Conservation (phyloP, 2,797 vertebrate species). For the Neosalanx taihuensis region DNA sequence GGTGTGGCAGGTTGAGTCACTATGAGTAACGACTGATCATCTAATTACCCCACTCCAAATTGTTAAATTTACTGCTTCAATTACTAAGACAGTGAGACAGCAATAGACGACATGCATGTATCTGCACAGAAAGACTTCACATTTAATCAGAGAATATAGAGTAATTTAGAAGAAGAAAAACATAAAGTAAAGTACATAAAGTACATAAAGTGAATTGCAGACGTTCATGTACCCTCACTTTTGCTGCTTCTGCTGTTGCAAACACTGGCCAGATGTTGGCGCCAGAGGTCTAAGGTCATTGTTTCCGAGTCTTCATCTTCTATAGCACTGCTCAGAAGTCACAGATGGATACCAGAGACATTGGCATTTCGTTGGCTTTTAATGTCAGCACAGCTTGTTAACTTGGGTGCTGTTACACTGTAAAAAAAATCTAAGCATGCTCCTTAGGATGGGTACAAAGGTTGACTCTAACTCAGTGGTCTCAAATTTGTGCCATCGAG, state of each 20-base stretch:
- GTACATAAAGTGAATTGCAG: neutral
- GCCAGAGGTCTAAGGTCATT: constrained; percentile 65
- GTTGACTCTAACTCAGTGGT: too few species aligned
- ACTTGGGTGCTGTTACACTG: too few species aligned
- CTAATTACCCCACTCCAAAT: neutral
- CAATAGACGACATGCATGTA: neutral
- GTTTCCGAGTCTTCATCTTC: neutral
- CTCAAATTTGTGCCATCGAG: too few species aligned
- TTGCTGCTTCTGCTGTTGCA: constrained; percentile 27
- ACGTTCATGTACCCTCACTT: neutral
- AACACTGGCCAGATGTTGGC: constrained; percentile 59
- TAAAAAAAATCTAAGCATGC: too few species aligned
- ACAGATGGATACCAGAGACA: too few species aligned
- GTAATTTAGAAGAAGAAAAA: neutral
- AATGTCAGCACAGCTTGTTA: too few species aligned
- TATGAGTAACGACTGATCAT: neutral
- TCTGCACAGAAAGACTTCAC: neutral
- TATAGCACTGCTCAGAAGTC: too few species aligned
- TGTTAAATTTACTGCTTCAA: neutral
- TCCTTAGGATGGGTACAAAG: too few species aligned
- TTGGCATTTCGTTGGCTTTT: too few species aligned
- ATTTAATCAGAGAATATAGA: neutral
- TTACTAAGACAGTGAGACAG: neutral
- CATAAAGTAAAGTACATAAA: neutral
- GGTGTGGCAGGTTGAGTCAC: neutral